Evolutionary conservation across 1,140 invertebrate species (phyloP).

Genomic region (Gryon sp.): DNA sequence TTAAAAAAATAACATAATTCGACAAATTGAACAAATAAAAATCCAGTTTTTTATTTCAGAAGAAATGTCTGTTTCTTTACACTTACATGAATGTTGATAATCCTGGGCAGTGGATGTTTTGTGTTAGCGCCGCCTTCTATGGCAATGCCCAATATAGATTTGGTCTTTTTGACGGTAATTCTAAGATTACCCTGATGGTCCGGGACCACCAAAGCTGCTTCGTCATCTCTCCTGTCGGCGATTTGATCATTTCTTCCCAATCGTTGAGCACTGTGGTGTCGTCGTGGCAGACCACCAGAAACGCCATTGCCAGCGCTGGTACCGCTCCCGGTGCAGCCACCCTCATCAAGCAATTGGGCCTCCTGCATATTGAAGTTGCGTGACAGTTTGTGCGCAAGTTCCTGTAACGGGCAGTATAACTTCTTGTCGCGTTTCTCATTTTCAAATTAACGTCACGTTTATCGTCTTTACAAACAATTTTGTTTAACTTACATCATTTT

Average conservation of each 20-base stretch:
- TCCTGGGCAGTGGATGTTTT: slow-evolving; percentile 94
- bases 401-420: slow-evolving; percentile 80
- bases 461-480: slow-evolving; percentile 38
- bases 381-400: slow-evolving; percentile 90
- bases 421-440: slow-evolving; percentile 21
- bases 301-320: slow-evolving; percentile 78
- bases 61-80: too few species aligned
- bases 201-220: slow-evolving; percentile 85
- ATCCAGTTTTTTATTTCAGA: too few species aligned
- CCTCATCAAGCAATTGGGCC: slow-evolving; percentile 86
- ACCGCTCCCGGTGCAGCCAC: slow-evolving; percentile 82
- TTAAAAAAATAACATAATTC: too few species aligned
- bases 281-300: slow-evolving; percentile 74
- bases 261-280: slow-evolving; percentile 76
- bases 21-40: too few species aligned
- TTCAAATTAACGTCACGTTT: too few species aligned
- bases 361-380: slow-evolving; percentile 92
- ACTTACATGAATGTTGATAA: slow-evolving; percentile 98
- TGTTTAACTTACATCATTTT: background rate
- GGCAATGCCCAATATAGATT: slow-evolving; percentile 96
- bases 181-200: slow-evolving; percentile 92
- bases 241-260: slow-evolving; percentile 74
- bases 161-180: slow-evolving; percentile 93
- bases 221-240: slow-evolving; percentile 82
- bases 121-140: slow-evolving; percentile 98